Percentiles rank a stretch among this genome's conserved stretches.
Conservation (phyloP, 2,797 vertebrate genomes). For the Notolabrus celidotus region DNA sequence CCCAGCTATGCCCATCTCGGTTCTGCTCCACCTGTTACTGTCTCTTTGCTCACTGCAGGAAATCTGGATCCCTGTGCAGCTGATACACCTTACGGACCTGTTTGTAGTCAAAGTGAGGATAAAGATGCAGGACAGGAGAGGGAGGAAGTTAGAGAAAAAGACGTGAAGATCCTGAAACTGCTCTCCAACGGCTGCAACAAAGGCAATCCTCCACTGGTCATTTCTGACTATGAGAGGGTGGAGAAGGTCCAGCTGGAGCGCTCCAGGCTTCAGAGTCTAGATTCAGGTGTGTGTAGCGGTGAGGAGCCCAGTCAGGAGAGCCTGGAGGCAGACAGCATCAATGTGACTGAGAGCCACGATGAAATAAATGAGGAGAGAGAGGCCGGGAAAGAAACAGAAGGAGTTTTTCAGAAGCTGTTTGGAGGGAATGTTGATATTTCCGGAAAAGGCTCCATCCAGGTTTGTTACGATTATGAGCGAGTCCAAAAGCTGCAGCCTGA, state of each 20-base stretch:
- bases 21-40: slow-evolving; percentile 41
- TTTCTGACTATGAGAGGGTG: slow-evolving; percentile 62
- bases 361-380: neutral
- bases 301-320: slow-evolving; percentile 63
- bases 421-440: neutral
- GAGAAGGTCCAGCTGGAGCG: slow-evolving; percentile 28
- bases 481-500: slow-evolving; percentile 19
- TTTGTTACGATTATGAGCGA: slow-evolving; percentile 61
- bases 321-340: slow-evolving; percentile 41
- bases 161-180: slow-evolving; percentile 9
- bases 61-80: slow-evolving; percentile 55
- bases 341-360: neutral
- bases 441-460: slow-evolving; percentile 42
- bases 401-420: slow-evolving; percentile 31
- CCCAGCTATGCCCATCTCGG: slow-evolving; percentile 69
- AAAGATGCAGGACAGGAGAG: neutral
- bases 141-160: neutral
- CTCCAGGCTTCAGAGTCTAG: slow-evolving; percentile 45
- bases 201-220: slow-evolving; percentile 3
- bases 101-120: neutral
- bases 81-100: slow-evolving; percentile 66
- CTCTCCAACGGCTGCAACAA: slow-evolving; percentile 15
- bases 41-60: slow-evolving; percentile 20
- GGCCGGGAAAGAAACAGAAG: neutral
- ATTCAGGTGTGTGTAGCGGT: slow-evolving; percentile 56